Percentiles rank a stretch among this genome's conserved stretches.
phyloP scores from a whole-genome alignment of 2,797 vertebrate genomes.

The Gallinago nigripennis region DNA sequence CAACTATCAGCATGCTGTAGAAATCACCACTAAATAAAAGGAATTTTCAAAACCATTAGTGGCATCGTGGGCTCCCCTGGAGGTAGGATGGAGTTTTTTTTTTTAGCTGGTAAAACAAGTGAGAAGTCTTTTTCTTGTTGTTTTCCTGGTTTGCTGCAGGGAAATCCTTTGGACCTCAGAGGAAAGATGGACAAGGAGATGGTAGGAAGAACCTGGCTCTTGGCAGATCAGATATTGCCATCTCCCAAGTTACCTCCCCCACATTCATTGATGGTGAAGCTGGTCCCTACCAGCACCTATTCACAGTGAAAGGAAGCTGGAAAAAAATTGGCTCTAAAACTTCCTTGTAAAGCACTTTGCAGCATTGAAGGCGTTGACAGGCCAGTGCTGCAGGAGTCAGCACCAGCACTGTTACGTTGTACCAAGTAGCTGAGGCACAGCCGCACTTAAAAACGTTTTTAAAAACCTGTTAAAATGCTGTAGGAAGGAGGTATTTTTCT shows the following conservation, averaged over 20 bases:
- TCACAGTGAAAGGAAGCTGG: neutral
- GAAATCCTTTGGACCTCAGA: neutral
- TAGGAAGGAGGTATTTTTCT: neutral
- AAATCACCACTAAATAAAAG: neutral
- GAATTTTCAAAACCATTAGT: neutral
- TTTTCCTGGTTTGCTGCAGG: neutral
- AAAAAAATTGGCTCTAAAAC: neutral
- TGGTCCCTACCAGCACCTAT: neutral
- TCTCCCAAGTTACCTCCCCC: neutral
- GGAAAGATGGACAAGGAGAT: neutral
- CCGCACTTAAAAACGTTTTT: neutral
- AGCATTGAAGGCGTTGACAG: neutral
- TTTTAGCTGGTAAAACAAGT: neutral
- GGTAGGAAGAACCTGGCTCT: neutral
- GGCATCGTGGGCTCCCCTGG: neutral
- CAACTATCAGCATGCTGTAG: neutral
- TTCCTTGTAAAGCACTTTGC: neutral
- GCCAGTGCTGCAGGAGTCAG: neutral
- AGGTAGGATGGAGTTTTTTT: slow-evolving; percentile 7
- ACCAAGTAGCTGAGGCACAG: neutral
- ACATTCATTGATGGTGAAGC: neutral
- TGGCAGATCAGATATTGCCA: neutral
- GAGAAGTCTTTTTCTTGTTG: neutral
- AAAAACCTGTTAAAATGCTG: neutral
- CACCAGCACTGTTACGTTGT: accelerated